Percentiles rank a stretch among this genome's conserved stretches.
phyloP scores from a whole-genome alignment of 2,797 vertebrate species.

The Hybognathus amarus region DNA sequence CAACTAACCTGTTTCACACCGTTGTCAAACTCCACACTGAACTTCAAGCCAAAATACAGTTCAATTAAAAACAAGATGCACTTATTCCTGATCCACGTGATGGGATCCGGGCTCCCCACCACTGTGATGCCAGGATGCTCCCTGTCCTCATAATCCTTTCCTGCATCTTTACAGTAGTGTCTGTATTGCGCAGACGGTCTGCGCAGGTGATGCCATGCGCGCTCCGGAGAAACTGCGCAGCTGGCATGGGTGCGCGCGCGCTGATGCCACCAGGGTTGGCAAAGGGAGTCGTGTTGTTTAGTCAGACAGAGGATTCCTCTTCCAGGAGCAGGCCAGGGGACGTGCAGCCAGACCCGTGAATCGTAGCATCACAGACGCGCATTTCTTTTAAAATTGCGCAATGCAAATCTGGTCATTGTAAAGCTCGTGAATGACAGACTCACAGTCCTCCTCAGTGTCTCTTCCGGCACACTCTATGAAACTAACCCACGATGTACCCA shows the following conservation, averaged over 20 bases:
- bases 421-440: background rate
- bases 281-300: background rate
- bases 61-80: slow-evolving; percentile 52
- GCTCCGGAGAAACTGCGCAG: background rate
- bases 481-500: slow-evolving; percentile 69
- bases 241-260: background rate
- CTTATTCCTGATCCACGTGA: slow-evolving; percentile 71
- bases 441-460: background rate
- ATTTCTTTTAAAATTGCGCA: background rate
- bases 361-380: slow-evolving; percentile 63
- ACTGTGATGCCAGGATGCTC: slow-evolving; percentile 58
- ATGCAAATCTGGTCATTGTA: background rate
- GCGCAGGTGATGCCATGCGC: slow-evolving; percentile 27
- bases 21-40: slow-evolving; percentile 66
- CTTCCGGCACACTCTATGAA: slow-evolving; percentile 63
- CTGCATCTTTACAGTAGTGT: slow-evolving; percentile 56
- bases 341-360: slow-evolving; percentile 53
- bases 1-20: slow-evolving; percentile 69
- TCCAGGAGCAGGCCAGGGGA: slow-evolving; percentile 51
- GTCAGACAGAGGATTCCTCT: slow-evolving; percentile 3
- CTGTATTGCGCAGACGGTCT: slow-evolving; percentile 53
- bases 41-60: slow-evolving; percentile 62
- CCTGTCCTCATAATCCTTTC: slow-evolving; percentile 7
- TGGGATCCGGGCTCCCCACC: slow-evolving; percentile 65
- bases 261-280: slow-evolving; percentile 14